Conservation (phyloP, 1,140 invertebrate species). For the Drosophila neocordata region DNA sequence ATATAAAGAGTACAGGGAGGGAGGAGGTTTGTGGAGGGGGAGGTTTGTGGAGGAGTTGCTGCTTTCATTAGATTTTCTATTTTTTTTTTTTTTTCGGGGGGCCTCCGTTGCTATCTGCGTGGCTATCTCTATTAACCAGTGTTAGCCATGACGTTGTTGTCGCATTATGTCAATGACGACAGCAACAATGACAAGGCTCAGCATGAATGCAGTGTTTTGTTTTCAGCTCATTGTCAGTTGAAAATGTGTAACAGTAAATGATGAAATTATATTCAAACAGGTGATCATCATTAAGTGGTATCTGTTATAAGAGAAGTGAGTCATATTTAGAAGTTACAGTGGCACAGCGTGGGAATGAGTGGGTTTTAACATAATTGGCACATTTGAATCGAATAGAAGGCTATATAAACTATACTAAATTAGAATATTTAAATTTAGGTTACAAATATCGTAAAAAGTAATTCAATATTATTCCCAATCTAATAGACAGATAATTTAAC, state of each 20-base stretch:
- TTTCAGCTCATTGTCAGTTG: constrained; percentile 35
- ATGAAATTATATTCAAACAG: constrained; percentile 1
- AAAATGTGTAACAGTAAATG: constrained; percentile 6
- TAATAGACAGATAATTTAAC: too few relatives aligned
- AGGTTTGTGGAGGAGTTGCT: neutral
- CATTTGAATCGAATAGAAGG: too few relatives aligned
- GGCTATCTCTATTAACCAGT: constrained; percentile 24
- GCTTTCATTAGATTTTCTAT: neutral
- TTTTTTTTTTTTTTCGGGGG: neutral
- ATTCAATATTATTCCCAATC: too few relatives aligned
- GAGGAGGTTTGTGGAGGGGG: neutral
- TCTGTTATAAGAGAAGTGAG: neutral
- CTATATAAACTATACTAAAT: too few relatives aligned
- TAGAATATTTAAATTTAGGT: too few relatives aligned
- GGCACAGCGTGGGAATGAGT: neutral
- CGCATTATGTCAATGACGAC: constrained; percentile 80
- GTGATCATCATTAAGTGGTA: constrained; percentile 4
- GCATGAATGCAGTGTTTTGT: constrained; percentile 54
- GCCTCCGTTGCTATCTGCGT: constrained; percentile 42
- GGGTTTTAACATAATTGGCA: too few relatives aligned
- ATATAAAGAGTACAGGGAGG: constrained; percentile 13
- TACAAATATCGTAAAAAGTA: too few relatives aligned
- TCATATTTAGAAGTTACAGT: neutral
- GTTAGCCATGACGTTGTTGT: constrained; percentile 61
- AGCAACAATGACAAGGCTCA: constrained; percentile 27